Base-by-base conservation (phyloP, 2,113 vertebrate species). In the Nothoprocta perdicaria region DNA sequence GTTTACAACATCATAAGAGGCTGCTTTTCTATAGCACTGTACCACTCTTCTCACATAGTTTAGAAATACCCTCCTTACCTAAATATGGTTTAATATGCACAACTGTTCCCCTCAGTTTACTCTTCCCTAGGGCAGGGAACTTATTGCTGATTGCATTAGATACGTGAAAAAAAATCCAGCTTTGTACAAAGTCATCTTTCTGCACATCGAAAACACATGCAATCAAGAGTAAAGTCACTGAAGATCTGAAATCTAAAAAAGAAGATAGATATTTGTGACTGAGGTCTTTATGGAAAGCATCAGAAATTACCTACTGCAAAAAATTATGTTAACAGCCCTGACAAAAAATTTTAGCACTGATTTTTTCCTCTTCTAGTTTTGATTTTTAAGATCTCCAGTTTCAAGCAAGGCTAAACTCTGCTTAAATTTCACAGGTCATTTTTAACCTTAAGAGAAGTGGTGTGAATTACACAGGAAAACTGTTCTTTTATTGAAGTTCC, bases 11-110 rank as follows among this genome's bases (percentile, higher is more conserved):
- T 35, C n/a, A 4, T 31, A 57, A 7, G 5, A 82, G 12, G 89
- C 24, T 27, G 40, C 50, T 67, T 72, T 69, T 58, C 88, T 23
- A 82, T 93, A 94, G 88, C 27, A 29, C 66, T 77, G 88, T 31
- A 77, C 24, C 10, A 72, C 24, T 84, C 87, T 69, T 35, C 55
- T 75, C 86, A 29, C n/a, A 68, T 2, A 10, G 38, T 69, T 91
- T 69, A 55, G 94, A 85, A 94, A 89, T 67, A 91, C 31, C 46
- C 57, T 72, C 46, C 74, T 92, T 95, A 92, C 6, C 4, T 91
- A 94, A 95, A 45, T 24, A 22, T 45, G 71, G 73, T 87, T 90
- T 71, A 55, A 80, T 27, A 91, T 9, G 45, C 26, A 74, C 85
- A 91, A 91, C 63, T 89, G 72, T 43, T 92, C 31, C 86, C 31